phyloP scores from a whole-genome alignment of 1,140 invertebrate species.

The Phymastichus coffea region DNA sequence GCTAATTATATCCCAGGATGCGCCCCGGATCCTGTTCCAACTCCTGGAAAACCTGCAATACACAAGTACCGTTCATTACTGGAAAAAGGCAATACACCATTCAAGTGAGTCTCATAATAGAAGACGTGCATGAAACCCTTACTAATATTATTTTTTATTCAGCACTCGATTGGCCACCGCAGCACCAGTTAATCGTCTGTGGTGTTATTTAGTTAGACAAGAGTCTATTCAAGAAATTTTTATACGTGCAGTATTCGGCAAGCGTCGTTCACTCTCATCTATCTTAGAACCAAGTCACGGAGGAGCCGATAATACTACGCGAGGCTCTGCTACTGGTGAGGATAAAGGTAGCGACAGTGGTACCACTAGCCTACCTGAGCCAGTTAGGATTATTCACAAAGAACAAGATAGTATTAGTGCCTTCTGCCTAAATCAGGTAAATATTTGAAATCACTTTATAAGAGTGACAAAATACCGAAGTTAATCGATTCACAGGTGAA shows the following conservation, averaged over 20 bases:
- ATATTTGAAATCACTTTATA: too few species aligned
- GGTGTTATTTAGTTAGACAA: slow-evolving; percentile 92
- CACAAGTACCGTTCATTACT: slow-evolving; percentile 91
- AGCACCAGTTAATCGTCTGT: slow-evolving; percentile 82
- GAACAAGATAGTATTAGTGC: slow-evolving; percentile 98
- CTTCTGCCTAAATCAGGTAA: slow-evolving; percentile 92
- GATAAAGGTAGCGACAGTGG: slow-evolving; percentile 55
- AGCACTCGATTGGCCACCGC: slow-evolving; percentile 72
- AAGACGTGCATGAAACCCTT: too few species aligned
- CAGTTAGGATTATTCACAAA: slow-evolving; percentile 96
- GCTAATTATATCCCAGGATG: slow-evolving; percentile 82
- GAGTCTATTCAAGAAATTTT: slow-evolving; percentile 93
- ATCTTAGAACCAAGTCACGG: slow-evolving; percentile 52
- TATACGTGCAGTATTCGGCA: slow-evolving; percentile 92
- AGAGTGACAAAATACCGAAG: too few species aligned
- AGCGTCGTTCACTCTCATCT: slow-evolving; percentile 59
- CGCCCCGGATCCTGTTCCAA: slow-evolving; percentile 50
- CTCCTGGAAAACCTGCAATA: slow-evolving; percentile 81
- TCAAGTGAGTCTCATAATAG: slow-evolving; percentile 77
- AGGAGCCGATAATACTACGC: slow-evolving; percentile 41
- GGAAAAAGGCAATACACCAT: slow-evolving; percentile 94
- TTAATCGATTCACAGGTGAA: slow-evolving; percentile 63
- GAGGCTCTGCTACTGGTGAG: slow-evolving; percentile 49
- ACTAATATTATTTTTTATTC: slow-evolving; percentile 18
- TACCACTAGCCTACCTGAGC: slow-evolving; percentile 64